phyloP scores from a whole-genome alignment of 2,113 vertebrate genomes.

The Origma solitaria region DNA sequence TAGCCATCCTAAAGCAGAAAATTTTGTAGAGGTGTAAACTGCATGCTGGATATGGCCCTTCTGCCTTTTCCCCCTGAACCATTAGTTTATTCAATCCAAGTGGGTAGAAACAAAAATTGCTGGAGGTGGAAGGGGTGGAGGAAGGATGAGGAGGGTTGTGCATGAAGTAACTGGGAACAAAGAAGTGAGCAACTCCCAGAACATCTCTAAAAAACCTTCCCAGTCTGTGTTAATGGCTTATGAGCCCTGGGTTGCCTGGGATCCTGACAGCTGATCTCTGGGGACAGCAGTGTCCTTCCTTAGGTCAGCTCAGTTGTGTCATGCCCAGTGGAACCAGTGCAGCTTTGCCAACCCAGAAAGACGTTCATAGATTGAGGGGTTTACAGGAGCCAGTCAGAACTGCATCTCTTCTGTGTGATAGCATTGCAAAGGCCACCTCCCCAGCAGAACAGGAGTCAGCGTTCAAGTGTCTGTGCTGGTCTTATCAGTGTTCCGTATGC shows the following conservation, averaged over 20 bases:
- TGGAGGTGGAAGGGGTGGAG: not conserved
- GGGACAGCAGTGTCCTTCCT: not conserved
- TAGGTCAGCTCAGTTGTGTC: not conserved
- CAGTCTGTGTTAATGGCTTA: not conserved
- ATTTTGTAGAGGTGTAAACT: not conserved
- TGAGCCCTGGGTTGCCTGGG: not conserved
- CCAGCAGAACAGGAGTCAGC: not conserved
- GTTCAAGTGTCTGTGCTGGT: not conserved
- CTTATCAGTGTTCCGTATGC: not conserved
- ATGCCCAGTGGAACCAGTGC: not conserved
- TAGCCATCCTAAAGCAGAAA: not conserved
- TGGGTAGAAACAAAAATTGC: not conserved
- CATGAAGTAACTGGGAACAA: not conserved
- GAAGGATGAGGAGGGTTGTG: not conserved
- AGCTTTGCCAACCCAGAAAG: not conserved
- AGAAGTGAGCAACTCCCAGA: not conserved
- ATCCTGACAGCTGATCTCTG: not conserved
- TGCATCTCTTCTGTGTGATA: not conserved
- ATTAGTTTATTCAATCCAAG: not conserved
- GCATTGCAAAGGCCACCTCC: rapidly evolving
- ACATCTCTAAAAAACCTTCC: not conserved
- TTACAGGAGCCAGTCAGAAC: not conserved
- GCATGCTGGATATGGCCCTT: not conserved
- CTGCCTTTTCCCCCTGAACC: not conserved
- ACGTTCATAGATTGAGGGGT: not conserved